These are phyloP conservation scores for Drosophila nr. perissopoda DNA, from an alignment of 2,888 invertebrate genomes.

Conservation along the genomic window DNA sequence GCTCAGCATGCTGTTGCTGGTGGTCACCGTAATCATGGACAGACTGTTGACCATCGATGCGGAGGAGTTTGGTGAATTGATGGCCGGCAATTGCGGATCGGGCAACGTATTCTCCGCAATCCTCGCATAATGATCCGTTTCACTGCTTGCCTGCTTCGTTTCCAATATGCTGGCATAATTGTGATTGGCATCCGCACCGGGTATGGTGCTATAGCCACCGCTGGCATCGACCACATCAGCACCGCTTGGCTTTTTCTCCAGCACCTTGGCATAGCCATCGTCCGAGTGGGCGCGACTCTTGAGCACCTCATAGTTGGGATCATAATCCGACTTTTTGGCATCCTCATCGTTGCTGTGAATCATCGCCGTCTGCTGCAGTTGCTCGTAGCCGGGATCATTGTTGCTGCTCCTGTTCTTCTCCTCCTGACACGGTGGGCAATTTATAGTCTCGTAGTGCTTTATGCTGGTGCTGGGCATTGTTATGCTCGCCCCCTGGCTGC, in stretches of 20 bases:
- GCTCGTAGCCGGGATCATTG: conserved; percentile 91
- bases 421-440: conserved; percentile 76
- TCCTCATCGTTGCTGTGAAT: conserved; percentile 53
- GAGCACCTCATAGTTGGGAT: conserved; percentile 93
- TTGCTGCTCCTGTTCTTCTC: conserved; percentile 83
- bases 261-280: conserved; percentile 85
- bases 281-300: conserved; percentile 84
- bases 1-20: conserved; percentile 77
- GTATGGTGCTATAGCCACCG: conserved; percentile 83
- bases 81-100: conserved; percentile 48
- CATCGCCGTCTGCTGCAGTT: conserved; percentile 84
- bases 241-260: conserved; percentile 77
- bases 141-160: conserved; percentile 66
- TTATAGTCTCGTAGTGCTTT: conserved; percentile 82
- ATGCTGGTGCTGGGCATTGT: conserved; percentile 57
- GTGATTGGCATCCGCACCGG: conserved; percentile 78
- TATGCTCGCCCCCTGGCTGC: conserved; percentile 40
- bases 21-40: conserved; percentile 76
- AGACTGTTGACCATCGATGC: conserved; percentile 56
- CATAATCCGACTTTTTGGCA: conserved; percentile 86
- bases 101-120: conserved; percentile 65
- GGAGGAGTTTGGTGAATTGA: conserved; percentile 73
- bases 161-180: conserved; percentile 84
- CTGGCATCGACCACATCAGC: conserved; percentile 71
- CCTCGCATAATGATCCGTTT: conserved; percentile 80